phyloP scores from a whole-genome alignment of 2,797 vertebrate genomes.

The Paguma larvata region DNA sequence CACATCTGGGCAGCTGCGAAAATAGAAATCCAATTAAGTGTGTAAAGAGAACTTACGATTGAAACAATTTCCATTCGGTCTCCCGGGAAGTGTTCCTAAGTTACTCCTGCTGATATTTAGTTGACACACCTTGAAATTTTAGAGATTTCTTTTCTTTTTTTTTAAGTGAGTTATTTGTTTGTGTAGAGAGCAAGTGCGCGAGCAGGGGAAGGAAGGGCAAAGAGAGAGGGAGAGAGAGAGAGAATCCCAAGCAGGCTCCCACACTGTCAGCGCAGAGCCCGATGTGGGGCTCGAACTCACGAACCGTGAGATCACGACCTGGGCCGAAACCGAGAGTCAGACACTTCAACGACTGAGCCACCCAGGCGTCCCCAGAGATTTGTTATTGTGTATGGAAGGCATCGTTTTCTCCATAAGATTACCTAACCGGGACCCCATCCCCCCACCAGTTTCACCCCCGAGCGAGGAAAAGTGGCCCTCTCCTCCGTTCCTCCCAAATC shows the following conservation, averaged over 20 bases:
- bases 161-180: no score
- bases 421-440: neutral
- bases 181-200: no score
- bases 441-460: no score
- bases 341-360: no score
- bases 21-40: neutral
- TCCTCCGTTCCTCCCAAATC: neutral
- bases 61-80: neutral
- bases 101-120: neutral
- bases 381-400: neutral
- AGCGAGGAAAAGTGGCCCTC: neutral
- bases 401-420: neutral
- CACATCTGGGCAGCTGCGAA: neutral
- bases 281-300: no score
- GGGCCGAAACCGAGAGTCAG: no score
- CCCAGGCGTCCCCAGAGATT: no score
- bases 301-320: no score
- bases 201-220: no score
- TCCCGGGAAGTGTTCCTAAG: neutral
- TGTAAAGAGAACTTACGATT: neutral
- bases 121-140: neutral
- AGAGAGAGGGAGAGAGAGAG: no score
- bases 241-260: no score
- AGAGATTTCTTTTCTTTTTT: neutral
- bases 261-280: no score